Evolutionary conservation across 2,888 invertebrate genomes (phyloP).

Genomic region (Plemyria rubiginata): DNA sequence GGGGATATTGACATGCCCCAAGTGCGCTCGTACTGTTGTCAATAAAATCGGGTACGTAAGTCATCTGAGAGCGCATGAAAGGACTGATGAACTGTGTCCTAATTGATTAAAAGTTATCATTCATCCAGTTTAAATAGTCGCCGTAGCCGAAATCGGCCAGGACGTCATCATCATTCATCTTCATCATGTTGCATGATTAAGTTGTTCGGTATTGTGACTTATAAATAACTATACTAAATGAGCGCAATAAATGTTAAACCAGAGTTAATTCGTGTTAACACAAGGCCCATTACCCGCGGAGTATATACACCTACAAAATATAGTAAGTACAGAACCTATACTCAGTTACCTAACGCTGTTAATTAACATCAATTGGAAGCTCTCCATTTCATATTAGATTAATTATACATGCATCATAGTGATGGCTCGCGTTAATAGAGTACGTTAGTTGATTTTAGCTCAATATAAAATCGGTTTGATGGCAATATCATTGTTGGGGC

Average conservation of each 20-base stretch:
- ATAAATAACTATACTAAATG: not conserved
- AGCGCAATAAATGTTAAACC: not conserved
- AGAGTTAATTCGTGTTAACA: slow-evolving; percentile 2
- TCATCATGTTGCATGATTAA: no score
- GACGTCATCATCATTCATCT: no score
- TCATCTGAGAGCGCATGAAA: no score
- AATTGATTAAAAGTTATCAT: no score
- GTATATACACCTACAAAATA: not conserved
- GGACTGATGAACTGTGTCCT: no score
- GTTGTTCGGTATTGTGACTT: no score
- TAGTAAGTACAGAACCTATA: not conserved
- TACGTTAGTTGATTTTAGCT: slow-evolving; percentile 19
- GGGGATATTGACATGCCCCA: no score
- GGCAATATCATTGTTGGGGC: not conserved
- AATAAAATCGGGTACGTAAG: no score
- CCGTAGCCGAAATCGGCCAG: no score
- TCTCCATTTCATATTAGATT: slow-evolving; percentile 29
- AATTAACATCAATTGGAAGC: slow-evolving; percentile 24
- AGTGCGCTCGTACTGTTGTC: no score
- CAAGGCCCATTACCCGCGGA: not conserved
- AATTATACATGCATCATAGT: slow-evolving; percentile 33
- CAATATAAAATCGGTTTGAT: slow-evolving; percentile 11
- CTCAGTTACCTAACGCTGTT: slow-evolving; percentile 11
- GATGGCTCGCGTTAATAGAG: slow-evolving; percentile 25
- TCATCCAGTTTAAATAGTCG: no score